phyloP scores from a whole-genome alignment of 2,888 invertebrate species.

The Electrophaes corylata region DNA sequence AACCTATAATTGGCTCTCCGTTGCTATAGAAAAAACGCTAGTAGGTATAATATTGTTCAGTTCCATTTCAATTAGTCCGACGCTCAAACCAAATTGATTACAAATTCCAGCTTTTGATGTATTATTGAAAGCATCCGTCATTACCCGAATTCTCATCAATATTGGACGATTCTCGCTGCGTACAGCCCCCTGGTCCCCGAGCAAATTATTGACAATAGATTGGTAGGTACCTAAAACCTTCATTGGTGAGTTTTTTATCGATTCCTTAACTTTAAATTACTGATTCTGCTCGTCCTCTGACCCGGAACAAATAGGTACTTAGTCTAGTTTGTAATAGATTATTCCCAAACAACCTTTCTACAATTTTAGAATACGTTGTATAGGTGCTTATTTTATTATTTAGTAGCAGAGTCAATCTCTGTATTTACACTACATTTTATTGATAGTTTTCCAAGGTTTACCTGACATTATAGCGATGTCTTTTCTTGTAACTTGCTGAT shows the following conservation, averaged over 20 bases:
- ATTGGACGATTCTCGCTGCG: not conserved
- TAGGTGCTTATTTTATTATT: too few relatives aligned
- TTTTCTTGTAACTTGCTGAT: too few relatives aligned
- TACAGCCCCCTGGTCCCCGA: not conserved
- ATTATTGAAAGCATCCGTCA: constrained; percentile 3
- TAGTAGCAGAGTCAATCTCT: too few relatives aligned
- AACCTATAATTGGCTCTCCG: too few relatives aligned
- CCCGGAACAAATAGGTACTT: too few relatives aligned
- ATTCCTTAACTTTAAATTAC: not conserved
- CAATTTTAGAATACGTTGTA: too few relatives aligned
- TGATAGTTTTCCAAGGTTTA: too few relatives aligned
- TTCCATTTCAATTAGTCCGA: not conserved
- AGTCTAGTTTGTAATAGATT: too few relatives aligned
- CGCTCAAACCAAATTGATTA: constrained; percentile 3
- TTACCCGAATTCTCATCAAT: constrained; percentile 8
- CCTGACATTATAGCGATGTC: too few relatives aligned
- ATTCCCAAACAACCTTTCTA: too few relatives aligned
- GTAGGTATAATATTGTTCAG: not conserved
- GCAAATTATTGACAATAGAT: not conserved
- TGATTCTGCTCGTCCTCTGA: not conserved
- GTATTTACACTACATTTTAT: too few relatives aligned
- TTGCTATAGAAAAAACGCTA: too few relatives aligned
- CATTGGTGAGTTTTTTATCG: not conserved
- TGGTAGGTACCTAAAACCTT: not conserved
- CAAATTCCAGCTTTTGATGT: constrained; percentile 6